Base-by-base conservation (phyloP, 2,113 vertebrate genomes). In the Fulmarus glacialis region DNA sequence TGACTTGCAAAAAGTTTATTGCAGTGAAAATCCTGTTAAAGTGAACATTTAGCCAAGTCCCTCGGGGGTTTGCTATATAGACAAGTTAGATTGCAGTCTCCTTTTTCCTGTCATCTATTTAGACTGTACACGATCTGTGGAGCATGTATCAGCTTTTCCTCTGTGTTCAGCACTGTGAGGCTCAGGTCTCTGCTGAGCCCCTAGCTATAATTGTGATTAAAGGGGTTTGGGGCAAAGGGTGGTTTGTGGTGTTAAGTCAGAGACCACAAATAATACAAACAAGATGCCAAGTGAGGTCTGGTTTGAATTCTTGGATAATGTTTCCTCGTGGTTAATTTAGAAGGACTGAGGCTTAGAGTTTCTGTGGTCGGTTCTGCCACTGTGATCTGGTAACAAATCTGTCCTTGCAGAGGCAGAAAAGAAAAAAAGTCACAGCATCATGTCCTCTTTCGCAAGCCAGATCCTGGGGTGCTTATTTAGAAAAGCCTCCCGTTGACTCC, bases 211-310 rank as follows among this genome's bases (percentile, higher is more conserved):
- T 5, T 82, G 53, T 95, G 77, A 93, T 96, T 94, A 87, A 95
- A 96, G 70, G 48, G 82, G 38, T 91, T 23, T 82, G 73, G 87
- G 82, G 79, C 74, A 95, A 94, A 80, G 84, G 16, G 29, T 96
- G 73, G 78, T 81, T 96, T 91, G 78, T 88, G 66, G 87, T 96
- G 89, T 90, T 85, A 85, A 93, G 53, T 71, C 84, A 90, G 93
- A 93, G 71, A 94, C 91, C 94, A 58, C 91, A 96, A 90, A 89
- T 77, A 97, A 93, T 45, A 80, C 73, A 86, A 96, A 96, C 84
- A 97, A 95, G 89, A 93, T 79, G 81, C 13, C 4, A 60, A 92
- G 21, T 45, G 73, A 85, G 58, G 73, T 80, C 91, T 96, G 74
- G 48, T 90, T 95, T 79, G 78, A 87, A 91, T 91, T 95, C 66